Percentiles rank a stretch among this genome's conserved stretches.
Conservation (phyloP, 2,113 vertebrate species). For the Passer montanus region DNA sequence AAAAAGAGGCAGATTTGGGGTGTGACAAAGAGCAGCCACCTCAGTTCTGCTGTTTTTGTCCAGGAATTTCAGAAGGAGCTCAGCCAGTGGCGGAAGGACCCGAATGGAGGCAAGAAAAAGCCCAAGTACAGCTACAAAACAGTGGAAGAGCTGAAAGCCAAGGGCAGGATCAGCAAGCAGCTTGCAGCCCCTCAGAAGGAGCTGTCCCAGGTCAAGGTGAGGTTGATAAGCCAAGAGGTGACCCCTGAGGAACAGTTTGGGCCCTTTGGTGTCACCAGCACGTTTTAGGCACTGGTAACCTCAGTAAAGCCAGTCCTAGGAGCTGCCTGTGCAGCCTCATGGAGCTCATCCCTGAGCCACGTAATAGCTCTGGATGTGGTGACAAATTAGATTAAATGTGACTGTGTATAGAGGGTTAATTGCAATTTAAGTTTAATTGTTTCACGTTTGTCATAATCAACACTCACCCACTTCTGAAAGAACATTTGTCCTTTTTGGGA, state of each 20-base stretch:
- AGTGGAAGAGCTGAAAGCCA: conserved; percentile 93
- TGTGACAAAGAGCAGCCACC: not conserved
- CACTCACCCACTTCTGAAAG: accelerated
- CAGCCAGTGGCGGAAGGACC: conserved; percentile 96
- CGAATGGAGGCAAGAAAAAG: conserved; percentile 87
- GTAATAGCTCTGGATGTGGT: not conserved
- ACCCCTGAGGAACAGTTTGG: not conserved
- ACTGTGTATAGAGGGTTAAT: not conserved
- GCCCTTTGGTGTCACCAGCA: not conserved
- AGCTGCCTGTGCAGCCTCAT: not conserved
- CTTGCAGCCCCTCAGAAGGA: conserved; percentile 89
- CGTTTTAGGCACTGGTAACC: accelerated
- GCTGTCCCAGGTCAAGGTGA: conserved; percentile 92
- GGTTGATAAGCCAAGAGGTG: not conserved
- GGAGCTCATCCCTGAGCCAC: not conserved
- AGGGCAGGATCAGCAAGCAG: conserved; percentile 84
- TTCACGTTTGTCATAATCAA: not conserved
- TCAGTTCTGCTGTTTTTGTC: not conserved
- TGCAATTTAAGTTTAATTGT: not conserved
- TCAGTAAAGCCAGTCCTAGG: not conserved
- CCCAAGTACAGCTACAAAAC: conserved; percentile 95
- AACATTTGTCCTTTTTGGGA: not conserved
- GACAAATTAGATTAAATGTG: not conserved
- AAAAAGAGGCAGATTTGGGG: not conserved
- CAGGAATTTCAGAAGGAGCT: conserved; percentile 95